phyloP scores from a whole-genome alignment of 1,140 invertebrate species.

The Teleogryllus occipitalis region DNA sequence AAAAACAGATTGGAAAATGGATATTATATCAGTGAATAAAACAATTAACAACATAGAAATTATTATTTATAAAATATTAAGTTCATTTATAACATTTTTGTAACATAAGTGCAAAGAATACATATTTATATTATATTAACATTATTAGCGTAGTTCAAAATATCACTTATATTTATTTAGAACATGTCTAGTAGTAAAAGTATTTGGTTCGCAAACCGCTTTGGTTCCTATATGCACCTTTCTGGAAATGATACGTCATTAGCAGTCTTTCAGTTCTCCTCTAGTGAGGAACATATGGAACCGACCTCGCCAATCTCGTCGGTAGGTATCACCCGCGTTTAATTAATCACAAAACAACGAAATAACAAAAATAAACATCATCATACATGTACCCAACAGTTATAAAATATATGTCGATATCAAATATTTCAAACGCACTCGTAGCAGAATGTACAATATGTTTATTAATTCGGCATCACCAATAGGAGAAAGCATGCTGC shows the following conservation, averaged over 20 bases:
- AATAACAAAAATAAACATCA: not conserved
- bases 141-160: not conserved
- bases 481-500: too few species aligned
- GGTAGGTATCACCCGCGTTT: too few species aligned
- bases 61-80: not conserved
- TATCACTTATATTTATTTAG: not conserved
- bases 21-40: too few species aligned
- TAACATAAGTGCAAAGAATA: not conserved
- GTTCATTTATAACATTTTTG: not conserved
- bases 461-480: too few species aligned
- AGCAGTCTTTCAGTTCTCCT: not conserved
- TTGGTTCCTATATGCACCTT: not conserved
- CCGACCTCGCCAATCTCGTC: too few species aligned
- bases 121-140: not conserved
- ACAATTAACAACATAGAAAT: too few species aligned
- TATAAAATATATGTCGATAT: not conserved
- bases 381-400: not conserved
- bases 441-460: too few species aligned
- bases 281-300: too few species aligned
- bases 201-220: not conserved
- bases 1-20: too few species aligned
- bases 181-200: not conserved
- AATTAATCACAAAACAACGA: not conserved
- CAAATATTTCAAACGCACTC: not conserved
- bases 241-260: not conserved